These are phyloP conservation scores for Rhizomys pruinosus DNA, from an alignment of 2,113 vertebrate genomes.

Conservation along the genomic window DNA sequence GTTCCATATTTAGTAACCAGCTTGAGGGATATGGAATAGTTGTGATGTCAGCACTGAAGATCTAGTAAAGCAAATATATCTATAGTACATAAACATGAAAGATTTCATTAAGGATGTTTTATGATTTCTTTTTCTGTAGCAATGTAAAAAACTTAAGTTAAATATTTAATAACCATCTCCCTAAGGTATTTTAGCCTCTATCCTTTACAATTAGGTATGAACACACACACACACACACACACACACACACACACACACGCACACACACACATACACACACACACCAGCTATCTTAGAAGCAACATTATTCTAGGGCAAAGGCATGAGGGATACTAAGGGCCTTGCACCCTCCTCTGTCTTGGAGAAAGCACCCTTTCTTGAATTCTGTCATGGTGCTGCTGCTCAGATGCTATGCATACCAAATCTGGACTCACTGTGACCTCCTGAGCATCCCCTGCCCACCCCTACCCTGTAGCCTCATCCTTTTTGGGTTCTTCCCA, in stretches of 20 bases:
- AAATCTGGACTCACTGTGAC: background rate
- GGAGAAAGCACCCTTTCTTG: background rate
- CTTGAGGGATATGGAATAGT: background rate
- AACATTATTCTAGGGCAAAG: background rate
- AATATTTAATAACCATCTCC: no score
- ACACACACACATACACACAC: no score
- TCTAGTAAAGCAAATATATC: background rate
- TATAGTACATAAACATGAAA: background rate
- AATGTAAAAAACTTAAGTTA: background rate
- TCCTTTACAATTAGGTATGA: no score
- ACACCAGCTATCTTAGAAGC: conserved; percentile 20
- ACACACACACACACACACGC: no score
- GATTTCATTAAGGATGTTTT: background rate
- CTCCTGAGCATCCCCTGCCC: rapidly evolving
- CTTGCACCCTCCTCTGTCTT: background rate
- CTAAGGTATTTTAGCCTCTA: no score
- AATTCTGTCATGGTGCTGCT: background rate
- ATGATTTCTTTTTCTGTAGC: background rate
- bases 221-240: no score
- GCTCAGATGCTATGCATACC: background rate
- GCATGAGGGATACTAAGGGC: background rate
- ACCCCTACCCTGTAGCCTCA: background rate
- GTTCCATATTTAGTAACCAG: background rate
- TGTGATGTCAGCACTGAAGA: background rate
- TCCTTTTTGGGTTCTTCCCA: background rate